These are phyloP conservation scores for Ptychochromis oligacanthus DNA, from an alignment of 2,113 vertebrate genomes.

Conservation along the genomic window DNA sequence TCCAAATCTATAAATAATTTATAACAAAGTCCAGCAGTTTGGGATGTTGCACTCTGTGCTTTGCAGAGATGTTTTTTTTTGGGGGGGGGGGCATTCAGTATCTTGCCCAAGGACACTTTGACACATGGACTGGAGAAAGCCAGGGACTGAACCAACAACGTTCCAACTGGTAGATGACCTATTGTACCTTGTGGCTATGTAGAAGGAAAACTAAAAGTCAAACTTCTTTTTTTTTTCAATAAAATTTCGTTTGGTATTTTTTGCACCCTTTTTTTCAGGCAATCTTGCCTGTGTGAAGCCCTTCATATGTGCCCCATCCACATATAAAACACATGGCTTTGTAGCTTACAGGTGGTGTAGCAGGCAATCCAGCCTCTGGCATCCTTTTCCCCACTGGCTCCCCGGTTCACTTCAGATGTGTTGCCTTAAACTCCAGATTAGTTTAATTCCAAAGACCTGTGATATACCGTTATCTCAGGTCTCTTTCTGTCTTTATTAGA, in stretches of 20 bases:
- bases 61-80: background rate
- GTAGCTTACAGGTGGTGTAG: background rate
- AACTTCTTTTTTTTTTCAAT: too few relatives aligned
- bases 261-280: too few relatives aligned
- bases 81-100: background rate
- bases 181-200: background rate
- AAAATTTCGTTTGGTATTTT: too few relatives aligned
- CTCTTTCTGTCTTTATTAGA: background rate
- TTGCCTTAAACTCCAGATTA: too few relatives aligned
- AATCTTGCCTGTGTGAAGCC: background rate
- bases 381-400: background rate
- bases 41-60: rapidly evolving
- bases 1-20: background rate
- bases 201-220: background rate
- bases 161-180: background rate
- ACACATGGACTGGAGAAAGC: background rate
- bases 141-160: background rate
- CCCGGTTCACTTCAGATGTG: background rate
- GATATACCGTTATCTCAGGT: background rate
- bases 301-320: background rate
- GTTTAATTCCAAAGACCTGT: too few relatives aligned
- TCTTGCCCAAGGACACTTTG: background rate
- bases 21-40: background rate
- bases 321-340: background rate
- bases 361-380: background rate